These are phyloP conservation scores for Myopa tessellatipennis DNA, from an alignment of 2,888 invertebrate species.

Conservation along the genomic window DNA sequence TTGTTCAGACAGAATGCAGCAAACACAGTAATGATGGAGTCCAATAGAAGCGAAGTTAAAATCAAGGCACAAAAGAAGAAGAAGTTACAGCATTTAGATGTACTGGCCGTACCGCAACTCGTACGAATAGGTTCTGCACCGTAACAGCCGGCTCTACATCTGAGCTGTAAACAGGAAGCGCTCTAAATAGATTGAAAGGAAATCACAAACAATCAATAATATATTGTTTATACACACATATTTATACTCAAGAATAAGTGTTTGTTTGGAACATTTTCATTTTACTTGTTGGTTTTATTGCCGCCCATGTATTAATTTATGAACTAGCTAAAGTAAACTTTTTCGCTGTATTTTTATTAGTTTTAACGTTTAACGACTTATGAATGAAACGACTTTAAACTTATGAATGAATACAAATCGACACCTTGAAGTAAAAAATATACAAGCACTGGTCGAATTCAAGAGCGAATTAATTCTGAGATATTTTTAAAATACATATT, in stretches of 20 bases:
- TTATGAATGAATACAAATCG: conserved; percentile 3
- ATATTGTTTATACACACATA: conserved; percentile 10
- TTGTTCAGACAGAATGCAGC: conserved; percentile 58
- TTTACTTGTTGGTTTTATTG: background rate
- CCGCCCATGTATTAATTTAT: background rate
- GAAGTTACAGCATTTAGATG: conserved; percentile 44
- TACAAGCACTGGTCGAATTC: background rate
- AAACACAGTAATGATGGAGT: background rate
- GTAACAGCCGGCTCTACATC: conserved; percentile 31
- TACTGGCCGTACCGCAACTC: conserved; percentile 43
- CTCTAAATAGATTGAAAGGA: conserved; percentile 25
- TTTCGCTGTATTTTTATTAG: background rate
- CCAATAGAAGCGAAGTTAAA: conserved; percentile 22
- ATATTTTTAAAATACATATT: background rate
- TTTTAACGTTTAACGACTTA: too few species aligned
- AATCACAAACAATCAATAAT: conserved; percentile 23
- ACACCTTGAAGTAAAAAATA: background rate
- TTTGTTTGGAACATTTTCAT: background rate
- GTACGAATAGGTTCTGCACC: conserved; percentile 49
- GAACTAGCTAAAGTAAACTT: background rate
- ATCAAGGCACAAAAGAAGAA: conserved; percentile 35
- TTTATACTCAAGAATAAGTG: background rate
- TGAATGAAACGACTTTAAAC: background rate
- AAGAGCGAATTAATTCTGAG: background rate
- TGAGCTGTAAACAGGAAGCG: conserved; percentile 29